Base-by-base conservation (phyloP, 2,888 invertebrate species). In the Margaritifera margaritifera region DNA sequence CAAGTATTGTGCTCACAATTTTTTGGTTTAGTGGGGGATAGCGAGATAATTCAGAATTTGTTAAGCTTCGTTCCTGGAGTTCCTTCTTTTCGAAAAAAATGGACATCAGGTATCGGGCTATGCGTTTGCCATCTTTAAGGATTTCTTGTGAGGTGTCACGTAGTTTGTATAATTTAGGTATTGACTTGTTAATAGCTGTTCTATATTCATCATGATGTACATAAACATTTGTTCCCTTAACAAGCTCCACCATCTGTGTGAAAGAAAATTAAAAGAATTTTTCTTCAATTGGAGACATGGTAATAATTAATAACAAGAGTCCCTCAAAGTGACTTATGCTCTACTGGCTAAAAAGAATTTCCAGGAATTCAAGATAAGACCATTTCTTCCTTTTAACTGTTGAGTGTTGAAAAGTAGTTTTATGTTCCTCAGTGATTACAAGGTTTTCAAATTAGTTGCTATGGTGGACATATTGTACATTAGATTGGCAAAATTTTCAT, bases 101-200 rank as follows among this genome's bases (percentile, higher is more conserved):
- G 22, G 27, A 63, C 31, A 68, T 51, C 15, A 68, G 59, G 42
- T 68, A 68, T 53, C 68, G 57, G 15, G 53, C 62, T 19, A 63
- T 54, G 4, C 68, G 56, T 54, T 63, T 68, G 22, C 62, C 63
- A 53, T 68, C 68, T 42, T 54, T 42, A 42, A 22, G 27, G 27
- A 18, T 42, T 19, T 22, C 27, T 6, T 19, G 58, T n/a, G 50
- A 25, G 15, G 11, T 20, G 60, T 50, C 31, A 27, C 50, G 60
- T 42, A 60, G 52, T n/a, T 42, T n/a, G 50, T 61, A 61, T 19
- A 62, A 15, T 53, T 31, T 52, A 27, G 68, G 62, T 24, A 52
- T 54, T n/a, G 67, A 54, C 52, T 68, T 68, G n/a, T 68, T 68
- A 22, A 68, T 57, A 6, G 68, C 68, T 27, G 63, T 58, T 50